Evolutionary conservation across 2,797 vertebrate genomes (phyloP), one percentile per base, ranked within the genome.

Genomic region (Taenioides sp.): DNA sequence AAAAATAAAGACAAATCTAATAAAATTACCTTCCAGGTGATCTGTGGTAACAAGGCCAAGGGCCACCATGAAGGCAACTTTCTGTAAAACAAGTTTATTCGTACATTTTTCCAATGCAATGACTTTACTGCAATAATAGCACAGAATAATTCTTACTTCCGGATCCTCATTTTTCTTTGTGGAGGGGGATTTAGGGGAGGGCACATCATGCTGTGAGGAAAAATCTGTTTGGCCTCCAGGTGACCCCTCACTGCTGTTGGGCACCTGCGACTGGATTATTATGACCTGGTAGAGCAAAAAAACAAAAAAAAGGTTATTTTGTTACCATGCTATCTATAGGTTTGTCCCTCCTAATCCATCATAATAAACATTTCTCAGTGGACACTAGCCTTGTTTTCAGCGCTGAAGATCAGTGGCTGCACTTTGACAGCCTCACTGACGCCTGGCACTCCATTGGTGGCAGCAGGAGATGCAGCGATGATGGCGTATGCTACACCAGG

Each of bases 31-130:
- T 94, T 99, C 97, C 91, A 98, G 85, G 65, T 98, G 96, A 54
- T 99, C 97, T 0, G 96, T 96, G 40, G 98, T 99, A 74, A 99
- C 96, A 80, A 99, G 94, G 84, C 98, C 98, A 9, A 99, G 93
- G 0, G 97, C 94, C 17, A 98, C 96, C 98, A 99, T 99, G 93
- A 99, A 99, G 92, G 97, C 95, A 55, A 98, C 95, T 97, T 99
- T 99, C 98, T 99, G 87, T 4, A 68, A 68, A 40, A 68, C 31
- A 57, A 68, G n/a, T 23, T 57, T 25, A 5, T 40, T 5, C 5
- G 0, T 68, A 7, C 6, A 37, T 57, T 14, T 17, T 17, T 14
- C 27, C 54, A 58, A n/a, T 20, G 18, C 31, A 20, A 18, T 28
- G 17, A 37, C 28, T 28, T 11, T 4, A 4, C 40, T 65, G 37